phyloP scores from a whole-genome alignment of 2,888 invertebrate species.

The Cephus pygmeus region DNA sequence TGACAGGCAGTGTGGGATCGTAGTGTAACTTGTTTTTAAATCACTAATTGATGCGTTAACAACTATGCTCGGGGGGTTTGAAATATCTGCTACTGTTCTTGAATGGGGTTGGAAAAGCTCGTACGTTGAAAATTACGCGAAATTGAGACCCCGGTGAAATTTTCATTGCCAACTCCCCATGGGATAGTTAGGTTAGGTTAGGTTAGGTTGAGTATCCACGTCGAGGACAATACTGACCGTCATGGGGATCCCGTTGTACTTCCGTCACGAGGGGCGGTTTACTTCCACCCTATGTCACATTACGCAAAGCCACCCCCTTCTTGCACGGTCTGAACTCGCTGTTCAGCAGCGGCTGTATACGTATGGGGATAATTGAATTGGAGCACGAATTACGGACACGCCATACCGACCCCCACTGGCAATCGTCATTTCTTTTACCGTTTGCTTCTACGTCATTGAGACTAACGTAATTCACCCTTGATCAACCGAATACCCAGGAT shows the following conservation, averaged over 20 bases:
- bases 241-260: slow-evolving; percentile 11
- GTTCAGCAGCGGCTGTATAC: not conserved
- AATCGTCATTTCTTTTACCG: slow-evolving; percentile 11
- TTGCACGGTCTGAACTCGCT: not conserved
- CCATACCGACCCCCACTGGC: not conserved
- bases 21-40: too few species aligned
- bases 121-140: slow-evolving; percentile 15
- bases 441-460: not conserved
- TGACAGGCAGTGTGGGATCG: too few species aligned
- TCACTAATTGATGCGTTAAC: too few species aligned
- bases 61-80: too few species aligned
- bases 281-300: not conserved
- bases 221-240: slow-evolving; percentile 39
- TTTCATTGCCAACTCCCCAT: slow-evolving; percentile 42
- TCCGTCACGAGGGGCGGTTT: slow-evolving; percentile 7
- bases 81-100: not conserved
- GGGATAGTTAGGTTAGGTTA: slow-evolving; percentile 34
- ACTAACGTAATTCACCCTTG: not conserved
- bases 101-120: not conserved
- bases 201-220: slow-evolving; percentile 16
- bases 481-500: not conserved
- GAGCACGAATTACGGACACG: slow-evolving; percentile 22
- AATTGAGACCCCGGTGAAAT: slow-evolving; percentile 38
- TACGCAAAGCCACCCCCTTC: not conserved
- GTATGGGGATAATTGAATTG: slow-evolving; percentile 41